These are phyloP conservation scores for Cephus runcator DNA, from an alignment of 2,888 invertebrate genomes.

Conservation along the genomic window DNA sequence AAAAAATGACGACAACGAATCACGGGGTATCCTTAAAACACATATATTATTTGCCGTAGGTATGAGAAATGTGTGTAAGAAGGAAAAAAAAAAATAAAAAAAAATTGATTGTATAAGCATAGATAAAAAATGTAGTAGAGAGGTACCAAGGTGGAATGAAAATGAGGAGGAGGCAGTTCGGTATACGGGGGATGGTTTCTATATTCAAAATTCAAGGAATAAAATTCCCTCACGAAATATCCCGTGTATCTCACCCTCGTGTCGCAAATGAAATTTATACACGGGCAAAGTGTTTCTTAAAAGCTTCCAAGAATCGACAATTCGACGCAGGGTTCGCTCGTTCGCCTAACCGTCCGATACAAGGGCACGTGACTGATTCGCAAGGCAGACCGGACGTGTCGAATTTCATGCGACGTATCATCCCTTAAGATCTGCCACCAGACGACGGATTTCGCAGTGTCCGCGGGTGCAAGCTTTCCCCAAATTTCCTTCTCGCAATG, in stretches of 20 bases:
- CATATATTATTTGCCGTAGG: too few relatives aligned
- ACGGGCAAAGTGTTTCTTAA: conserved; percentile 36
- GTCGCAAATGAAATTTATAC: conserved; percentile 40
- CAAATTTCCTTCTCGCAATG: too few relatives aligned
- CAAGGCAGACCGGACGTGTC: too few relatives aligned
- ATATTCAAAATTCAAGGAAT: conserved; percentile 46
- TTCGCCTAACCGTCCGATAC: too few relatives aligned
- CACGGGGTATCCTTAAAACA: too few relatives aligned
- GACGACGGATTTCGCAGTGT: too few relatives aligned
- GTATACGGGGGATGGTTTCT: background rate
- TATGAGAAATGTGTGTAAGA: background rate
- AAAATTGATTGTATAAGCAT: conserved; percentile 6
- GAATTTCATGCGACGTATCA: too few relatives aligned
- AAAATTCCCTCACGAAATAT: conserved; percentile 52
- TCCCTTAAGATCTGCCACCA: too few relatives aligned
- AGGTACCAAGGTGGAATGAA: background rate
- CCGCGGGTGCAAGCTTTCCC: rapidly evolving
- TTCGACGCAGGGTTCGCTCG: background rate
- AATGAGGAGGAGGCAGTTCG: background rate
- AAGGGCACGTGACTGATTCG: too few relatives aligned
- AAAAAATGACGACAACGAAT: too few relatives aligned
- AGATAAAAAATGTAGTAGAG: conserved; percentile 9
- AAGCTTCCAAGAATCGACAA: conserved; percentile 16
- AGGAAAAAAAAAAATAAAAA: background rate
- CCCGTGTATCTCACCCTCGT: conserved; percentile 40